phyloP scores from a whole-genome alignment of 2,113 vertebrate genomes.

The Terrapene triunguis region DNA sequence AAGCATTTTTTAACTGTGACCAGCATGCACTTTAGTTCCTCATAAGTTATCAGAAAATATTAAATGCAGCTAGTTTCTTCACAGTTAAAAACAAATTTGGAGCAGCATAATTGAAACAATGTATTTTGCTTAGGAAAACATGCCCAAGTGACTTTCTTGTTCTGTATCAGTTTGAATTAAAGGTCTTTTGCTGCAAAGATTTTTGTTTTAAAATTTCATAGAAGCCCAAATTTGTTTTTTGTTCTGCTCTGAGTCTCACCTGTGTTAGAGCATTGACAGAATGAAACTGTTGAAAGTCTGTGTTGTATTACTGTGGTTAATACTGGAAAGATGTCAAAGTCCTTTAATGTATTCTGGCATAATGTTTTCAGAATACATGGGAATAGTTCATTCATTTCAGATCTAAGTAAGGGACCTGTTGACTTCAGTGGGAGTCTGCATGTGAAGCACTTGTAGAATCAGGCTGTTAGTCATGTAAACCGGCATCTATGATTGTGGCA shows the following conservation, averaged over 20 bases:
- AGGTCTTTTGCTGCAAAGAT: not conserved
- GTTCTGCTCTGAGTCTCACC: not conserved
- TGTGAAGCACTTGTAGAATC: not conserved
- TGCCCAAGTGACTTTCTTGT: accelerated
- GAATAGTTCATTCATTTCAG: slow-evolving; percentile 12
- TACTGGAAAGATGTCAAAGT: not conserved
- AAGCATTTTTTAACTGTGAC: slow-evolving; percentile 46
- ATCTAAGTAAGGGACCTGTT: not conserved
- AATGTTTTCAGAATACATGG: not conserved
- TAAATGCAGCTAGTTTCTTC: slow-evolving; percentile 16
- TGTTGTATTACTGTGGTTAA: not conserved
- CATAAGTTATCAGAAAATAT: slow-evolving; percentile 24
- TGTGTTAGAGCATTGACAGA: not conserved
- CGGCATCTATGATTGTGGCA: not conserved
- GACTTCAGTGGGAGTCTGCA: not conserved
- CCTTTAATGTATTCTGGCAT: not conserved
- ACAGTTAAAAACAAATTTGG: slow-evolving; percentile 44
- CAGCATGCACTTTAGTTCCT: slow-evolving; percentile 17
- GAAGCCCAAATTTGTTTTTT: not conserved
- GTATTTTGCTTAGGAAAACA: not conserved
- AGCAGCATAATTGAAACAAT: not conserved
- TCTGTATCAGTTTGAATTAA: not conserved
- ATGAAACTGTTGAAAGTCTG: not conserved
- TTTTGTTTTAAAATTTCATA: not conserved
- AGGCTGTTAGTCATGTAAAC: not conserved